Conservation (phyloP, 1,140 invertebrate genomes). For the Neotoxoptera formosana region DNA sequence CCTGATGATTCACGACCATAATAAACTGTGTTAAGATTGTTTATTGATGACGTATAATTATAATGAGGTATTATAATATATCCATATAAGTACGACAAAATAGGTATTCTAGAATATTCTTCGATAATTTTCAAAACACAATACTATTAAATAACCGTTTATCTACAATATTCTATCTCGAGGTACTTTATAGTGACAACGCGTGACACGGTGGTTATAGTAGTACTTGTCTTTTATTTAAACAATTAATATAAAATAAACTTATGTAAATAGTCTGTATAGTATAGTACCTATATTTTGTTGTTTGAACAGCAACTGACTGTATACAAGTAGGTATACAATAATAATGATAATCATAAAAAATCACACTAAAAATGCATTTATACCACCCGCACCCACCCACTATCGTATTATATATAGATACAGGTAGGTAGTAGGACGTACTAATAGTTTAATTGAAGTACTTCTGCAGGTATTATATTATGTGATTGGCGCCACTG, state of each 20-base stretch:
- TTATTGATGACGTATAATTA: too few species aligned
- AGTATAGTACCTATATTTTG: too few species aligned
- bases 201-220: not conserved
- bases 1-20: too few species aligned
- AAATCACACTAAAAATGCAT: not conserved
- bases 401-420: not conserved
- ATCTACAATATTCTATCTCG: not conserved
- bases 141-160: not conserved
- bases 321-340: not conserved
- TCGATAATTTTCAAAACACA: too few species aligned
- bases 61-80: too few species aligned
- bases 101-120: too few species aligned
- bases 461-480: not conserved
- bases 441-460: not conserved
- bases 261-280: not conserved
- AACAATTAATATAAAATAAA: not conserved
- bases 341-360: not conserved
- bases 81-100: too few species aligned
- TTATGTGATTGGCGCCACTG: not conserved
- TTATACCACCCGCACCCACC: too few species aligned
- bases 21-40: too few species aligned
- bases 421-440: too few species aligned
- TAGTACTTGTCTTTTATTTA: not conserved
- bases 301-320: not conserved
- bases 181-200: not conserved